phyloP scores from a whole-genome alignment of 2,797 vertebrate species.

The Triplophysa bombifrons region DNA sequence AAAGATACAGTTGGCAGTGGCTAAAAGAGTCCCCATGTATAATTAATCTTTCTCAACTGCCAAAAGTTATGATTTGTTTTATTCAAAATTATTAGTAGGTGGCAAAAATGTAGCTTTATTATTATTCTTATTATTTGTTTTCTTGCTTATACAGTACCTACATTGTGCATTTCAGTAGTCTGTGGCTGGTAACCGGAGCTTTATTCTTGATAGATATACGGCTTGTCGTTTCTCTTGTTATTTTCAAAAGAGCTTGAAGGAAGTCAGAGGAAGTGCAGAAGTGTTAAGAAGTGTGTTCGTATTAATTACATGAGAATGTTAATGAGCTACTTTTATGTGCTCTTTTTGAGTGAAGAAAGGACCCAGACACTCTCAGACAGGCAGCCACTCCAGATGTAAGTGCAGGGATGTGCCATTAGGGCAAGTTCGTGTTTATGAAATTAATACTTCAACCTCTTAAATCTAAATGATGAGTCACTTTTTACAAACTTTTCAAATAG shows the following conservation, averaged over 20 bases:
- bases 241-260: not conserved
- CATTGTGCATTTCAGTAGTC: not conserved
- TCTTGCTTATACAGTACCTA: not conserved
- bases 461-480: not conserved
- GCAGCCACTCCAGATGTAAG: not conserved
- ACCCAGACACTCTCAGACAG: not conserved
- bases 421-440: not conserved
- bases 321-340: not conserved
- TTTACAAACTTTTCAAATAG: not conserved
- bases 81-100: too few species aligned
- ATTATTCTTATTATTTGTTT: not conserved
- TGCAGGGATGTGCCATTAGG: not conserved
- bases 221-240: not conserved
- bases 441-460: not conserved
- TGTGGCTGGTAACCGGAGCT: not conserved
- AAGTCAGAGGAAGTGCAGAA: conserved; percentile 2
- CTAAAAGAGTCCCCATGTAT: not conserved
- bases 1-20: not conserved
- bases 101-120: too few species aligned
- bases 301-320: conserved; percentile 51
- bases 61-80: too few species aligned
- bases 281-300: conserved; percentile 1
- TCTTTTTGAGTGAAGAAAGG: not conserved
- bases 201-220: not conserved
- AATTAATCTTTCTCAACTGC: not conserved